These are phyloP conservation scores for Falco columbarius DNA, from an alignment of 2,797 vertebrate genomes.

Conservation along the genomic window DNA sequence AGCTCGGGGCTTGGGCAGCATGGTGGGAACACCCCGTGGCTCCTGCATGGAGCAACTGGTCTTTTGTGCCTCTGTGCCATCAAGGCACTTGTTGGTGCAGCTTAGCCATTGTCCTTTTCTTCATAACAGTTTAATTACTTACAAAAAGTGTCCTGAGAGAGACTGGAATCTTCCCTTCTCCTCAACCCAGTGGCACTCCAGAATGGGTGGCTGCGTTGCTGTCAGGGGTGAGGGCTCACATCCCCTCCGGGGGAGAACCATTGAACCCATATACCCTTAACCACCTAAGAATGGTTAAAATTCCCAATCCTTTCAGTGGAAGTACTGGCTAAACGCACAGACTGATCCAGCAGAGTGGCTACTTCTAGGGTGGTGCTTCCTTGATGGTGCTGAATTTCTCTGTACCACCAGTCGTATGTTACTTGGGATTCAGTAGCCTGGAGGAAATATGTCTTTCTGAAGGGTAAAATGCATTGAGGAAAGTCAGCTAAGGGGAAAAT, in stretches of 20 bases:
- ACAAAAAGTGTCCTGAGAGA: not conserved
- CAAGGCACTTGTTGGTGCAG: too few species aligned
- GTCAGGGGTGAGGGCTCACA: rapidly evolving
- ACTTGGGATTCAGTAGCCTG: not conserved
- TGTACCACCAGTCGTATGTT: rapidly evolving
- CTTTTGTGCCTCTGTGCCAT: not conserved
- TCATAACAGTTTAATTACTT: rapidly evolving
- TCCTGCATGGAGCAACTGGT: rapidly evolving
- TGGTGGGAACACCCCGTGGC: rapidly evolving
- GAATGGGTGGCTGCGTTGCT: rapidly evolving
- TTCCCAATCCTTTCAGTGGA: not conserved
- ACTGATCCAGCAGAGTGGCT: not conserved
- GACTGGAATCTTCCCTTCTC: rapidly evolving
- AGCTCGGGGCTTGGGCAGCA: not conserved
- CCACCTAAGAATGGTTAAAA: not conserved
- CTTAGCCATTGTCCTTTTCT: not conserved
- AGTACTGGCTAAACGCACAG: not conserved
- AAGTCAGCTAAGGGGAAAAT: not conserved
- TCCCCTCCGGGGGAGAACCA: not conserved
- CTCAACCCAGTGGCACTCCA: not conserved
- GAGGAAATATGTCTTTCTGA: not conserved
- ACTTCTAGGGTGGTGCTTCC: not conserved
- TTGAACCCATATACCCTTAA: not conserved
- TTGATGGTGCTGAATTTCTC: not conserved
- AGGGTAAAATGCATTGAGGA: not conserved